Base-by-base conservation (phyloP, 2,888 invertebrate species). In the Rapana venosa region DNA sequence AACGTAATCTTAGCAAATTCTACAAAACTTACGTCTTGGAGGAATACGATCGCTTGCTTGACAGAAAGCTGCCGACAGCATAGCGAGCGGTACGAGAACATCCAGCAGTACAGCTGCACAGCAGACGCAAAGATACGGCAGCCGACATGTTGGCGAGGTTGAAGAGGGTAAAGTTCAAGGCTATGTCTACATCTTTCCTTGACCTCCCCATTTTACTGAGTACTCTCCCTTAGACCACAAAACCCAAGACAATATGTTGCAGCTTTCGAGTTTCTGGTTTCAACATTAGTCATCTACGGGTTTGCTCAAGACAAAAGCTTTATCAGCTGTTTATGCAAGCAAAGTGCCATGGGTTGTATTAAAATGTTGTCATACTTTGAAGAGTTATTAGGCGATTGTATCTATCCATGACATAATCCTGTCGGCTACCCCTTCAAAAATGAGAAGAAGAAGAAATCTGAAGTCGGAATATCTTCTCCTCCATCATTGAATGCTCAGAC, bases 11-110 rank as follows among this genome's bases (percentile, higher is more conserved):
- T n/a, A 26, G 13, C 61, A 20, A 22, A 15, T 61, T 8, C n/a
- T 13, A 30, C 32, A 35, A 0, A 17, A 17, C 87, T 47, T 87
- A 87, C 87, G 74, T 32, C 22, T 74, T 56, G 35, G 87, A 87
- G 26, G 87, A 87, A 74, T 47, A 74, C 26, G 20, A 74, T n/a
- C 87, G 87, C 30, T 87, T 66, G 74, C 74, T 74, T n/a, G 87
- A 74, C 15, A 35, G 26, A 47, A 74, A 4, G 17, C 22, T 47
- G 36, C 36, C 32, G n/a, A n/a, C 47, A 35, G 70, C 61, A 74
- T 15, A 20, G 4, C 87, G 87, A 8, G 56, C 56, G 74, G 74
- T 30, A 8, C 47, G 36, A 30, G 26, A 66, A 30, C n/a, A 74
- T 47, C 36, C 87, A 30, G 47, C 30, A 11, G 74, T n/a, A 74